Evolutionary conservation across 2,888 invertebrate species (phyloP), one percentile per base, ranked within the genome.

Genomic region (Cheilosia variabilis): DNA sequence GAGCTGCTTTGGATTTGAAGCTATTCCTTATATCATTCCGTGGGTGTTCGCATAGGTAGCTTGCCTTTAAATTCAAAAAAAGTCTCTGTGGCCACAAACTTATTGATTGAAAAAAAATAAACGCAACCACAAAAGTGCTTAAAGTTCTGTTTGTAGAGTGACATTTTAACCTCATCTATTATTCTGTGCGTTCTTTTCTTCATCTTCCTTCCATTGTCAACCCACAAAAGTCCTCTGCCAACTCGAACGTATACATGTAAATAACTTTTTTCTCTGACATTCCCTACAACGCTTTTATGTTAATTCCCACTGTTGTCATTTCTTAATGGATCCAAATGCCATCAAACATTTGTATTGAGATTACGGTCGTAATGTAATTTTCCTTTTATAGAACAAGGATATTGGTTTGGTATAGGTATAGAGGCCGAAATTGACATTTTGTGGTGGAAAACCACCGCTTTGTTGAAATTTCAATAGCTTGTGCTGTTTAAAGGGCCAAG

Each of bases 241-340:
- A 19, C 4, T 10, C 13, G 3, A 27, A 53, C 27, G 53, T 53
- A 22, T 22, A 13, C 53, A 53, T 15, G 66, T 27, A 66, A 66
- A 66, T 27, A 53, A 41, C 4, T 24, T 43, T 66, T 55, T 55
- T 4, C 55, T 55, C 27, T 53, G 53, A 37, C 24, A 3, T 53
- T 41, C 52, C 24, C 0, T 41, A 17, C 17, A 37, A 41, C 45
- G 57, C 45, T 45, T 57, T 69, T 69, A 69, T 69, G 55, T 15
- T 69, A 57, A 57, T 55, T 69, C 55, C 31, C 31, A 17, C 24
- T 69, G 68, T 55, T 69, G 57, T 69, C 55, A 57, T 69, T 57
- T 45, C 68, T 45, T 69, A 69, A 69, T 57, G 68, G 68, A 69
- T 69, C 55, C 68, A 57, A 69, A 57, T 69, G 57, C 57, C 55